Evolutionary conservation across 2,113 vertebrate species (phyloP), one percentile per base, ranked within the genome.

Genomic region (Mugil cephalus): DNA sequence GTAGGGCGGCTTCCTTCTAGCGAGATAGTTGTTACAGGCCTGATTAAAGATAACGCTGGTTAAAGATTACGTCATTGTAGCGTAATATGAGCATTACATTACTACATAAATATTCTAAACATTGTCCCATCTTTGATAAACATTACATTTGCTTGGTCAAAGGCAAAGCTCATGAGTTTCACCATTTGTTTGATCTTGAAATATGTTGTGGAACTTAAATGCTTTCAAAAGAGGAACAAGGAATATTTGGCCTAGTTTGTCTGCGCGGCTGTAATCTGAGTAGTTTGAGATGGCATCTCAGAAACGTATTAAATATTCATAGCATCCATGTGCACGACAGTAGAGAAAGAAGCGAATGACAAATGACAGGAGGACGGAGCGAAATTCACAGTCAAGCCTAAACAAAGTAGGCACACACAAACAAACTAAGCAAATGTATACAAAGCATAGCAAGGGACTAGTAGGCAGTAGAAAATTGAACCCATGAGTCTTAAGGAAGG

Each of bases 291-390:
- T 72, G 30, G 53, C 56, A 73, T 63, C 68, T 67, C 71, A 82
- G 78, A 82, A 87, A 82, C 67, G 73, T 69, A 83, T 93, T 82
- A 93, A 94, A 92, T 88, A 93, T 94, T 88, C 84, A 93, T 72
- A 21, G 24, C 55, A 17, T 35, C 60, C 63, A 66, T 66, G 58
- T 66, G 76, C 80, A 47, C 21, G 53, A 66, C 74, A 45, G 76
- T n/a, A 51, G 62, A 55, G 64, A 51, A 53, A 62, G 58, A 54
- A 64, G 70, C 45, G 65, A 60, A 60, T 59, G 76, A 77, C 84
- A 82, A 83, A 85, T 75, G 83, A 55, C 80, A 80, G 62, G 55
- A 69, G 68, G 58, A 40, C 42, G 42, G 51, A 64, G 74, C 46
- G 21, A 87, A 77, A 74, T 67, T 47, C 36, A 17, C 43, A 56